Evolutionary conservation across 2,113 vertebrate genomes (phyloP).

Genomic region (Caracal caracal): DNA sequence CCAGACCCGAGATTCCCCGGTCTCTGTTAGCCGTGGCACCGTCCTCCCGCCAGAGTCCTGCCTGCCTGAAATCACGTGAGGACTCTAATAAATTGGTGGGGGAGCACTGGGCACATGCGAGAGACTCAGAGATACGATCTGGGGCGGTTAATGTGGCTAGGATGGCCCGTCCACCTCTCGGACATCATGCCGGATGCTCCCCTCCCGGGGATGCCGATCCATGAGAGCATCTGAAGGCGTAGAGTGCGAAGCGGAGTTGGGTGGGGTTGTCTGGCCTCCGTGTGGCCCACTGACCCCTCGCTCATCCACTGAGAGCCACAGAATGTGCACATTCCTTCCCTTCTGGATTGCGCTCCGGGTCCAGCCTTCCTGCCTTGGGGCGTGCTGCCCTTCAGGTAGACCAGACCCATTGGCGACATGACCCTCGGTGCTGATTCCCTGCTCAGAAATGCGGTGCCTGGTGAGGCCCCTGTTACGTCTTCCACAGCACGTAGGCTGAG

Average conservation of each 20-base stretch:
- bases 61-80: neutral
- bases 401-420: neutral
- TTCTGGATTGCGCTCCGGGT: neutral
- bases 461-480: neutral
- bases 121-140: neutral
- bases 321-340: neutral
- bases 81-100: neutral
- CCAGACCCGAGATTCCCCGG: neutral
- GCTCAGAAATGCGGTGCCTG: neutral
- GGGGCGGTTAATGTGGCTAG: neutral
- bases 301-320: neutral
- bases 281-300: neutral
- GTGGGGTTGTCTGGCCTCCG: neutral
- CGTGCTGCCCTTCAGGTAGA: neutral
- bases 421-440: rapidly evolving
- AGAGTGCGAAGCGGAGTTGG: neutral
- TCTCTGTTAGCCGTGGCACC: no score
- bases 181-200: neutral
- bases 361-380: neutral
- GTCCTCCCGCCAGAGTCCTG: neutral
- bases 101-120: neutral
- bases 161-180: neutral
- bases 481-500: neutral
- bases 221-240: neutral
- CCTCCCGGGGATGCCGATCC: neutral